Evolutionary conservation across 2,113 vertebrate species (phyloP), one percentile per base, ranked within the genome.

Genomic region (Eublepharis macularius): DNA sequence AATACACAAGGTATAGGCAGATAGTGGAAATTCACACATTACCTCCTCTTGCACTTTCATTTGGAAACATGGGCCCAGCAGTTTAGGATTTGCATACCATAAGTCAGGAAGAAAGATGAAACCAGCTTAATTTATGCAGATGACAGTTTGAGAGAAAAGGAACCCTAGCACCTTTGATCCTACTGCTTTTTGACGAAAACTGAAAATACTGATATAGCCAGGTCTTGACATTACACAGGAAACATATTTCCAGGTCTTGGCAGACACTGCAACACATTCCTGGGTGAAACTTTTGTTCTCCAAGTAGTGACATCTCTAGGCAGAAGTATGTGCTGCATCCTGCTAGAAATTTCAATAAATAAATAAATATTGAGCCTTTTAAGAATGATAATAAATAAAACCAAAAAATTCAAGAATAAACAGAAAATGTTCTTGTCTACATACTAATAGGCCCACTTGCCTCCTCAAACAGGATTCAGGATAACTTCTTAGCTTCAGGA

Each of bases 1-100:
- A 98, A 98, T 98, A 97, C 95, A 96, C 96, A 96, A 95, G 95
- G 96, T 95, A 95, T 95, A 95, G 96, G 96, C 95, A 97, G 96
- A 97, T 86, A 93, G 93, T 93, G 90, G 90, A 1, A 17, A 95
- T 91, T 94, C 93, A 93, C 88, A 94, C 69, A 68, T 78, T 60
- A 39, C 88, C 84, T 91, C 87, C 57, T 91, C 87, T 84, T 82
- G 6, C 16, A 34, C 82, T 73, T 68, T 39, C 78, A 5, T 91
- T 73, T 45, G 5, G 39, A 79, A 87, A 6, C 82, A 6, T 60
- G 81, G 84, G 13, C 82, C 70, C 41, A 80, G 45, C 60, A 5
- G 0, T 3, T 0, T 70, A n/a, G n/a, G 29, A 65, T 80, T 54
- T 54, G 66, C n/a, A 11, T 79, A 51, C 39, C 32, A 75, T 68